Evolutionary conservation across 2,113 vertebrate species (phyloP).

Genomic region (Petrocephalus microphthalmus): DNA sequence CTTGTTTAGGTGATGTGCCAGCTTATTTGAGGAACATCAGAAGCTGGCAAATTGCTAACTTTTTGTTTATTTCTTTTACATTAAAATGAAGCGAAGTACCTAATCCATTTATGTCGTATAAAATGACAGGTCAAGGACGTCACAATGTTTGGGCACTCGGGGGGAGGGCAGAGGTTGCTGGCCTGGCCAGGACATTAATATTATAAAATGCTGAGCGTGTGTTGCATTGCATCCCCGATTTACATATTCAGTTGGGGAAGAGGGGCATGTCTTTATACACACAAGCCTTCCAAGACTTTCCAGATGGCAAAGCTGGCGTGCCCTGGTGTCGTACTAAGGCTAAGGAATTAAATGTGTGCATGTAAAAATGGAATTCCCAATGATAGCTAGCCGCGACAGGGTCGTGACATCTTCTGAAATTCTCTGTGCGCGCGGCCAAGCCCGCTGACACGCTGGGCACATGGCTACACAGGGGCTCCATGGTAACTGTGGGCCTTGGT

Average conservation of each 20-base stretch:
- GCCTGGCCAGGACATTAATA: background rate
- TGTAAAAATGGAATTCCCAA: background rate
- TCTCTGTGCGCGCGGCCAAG: background rate
- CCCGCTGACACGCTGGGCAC: background rate
- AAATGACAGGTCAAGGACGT: background rate
- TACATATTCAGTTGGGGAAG: background rate
- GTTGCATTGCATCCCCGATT: background rate
- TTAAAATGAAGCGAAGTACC: background rate
- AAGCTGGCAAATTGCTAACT: background rate
- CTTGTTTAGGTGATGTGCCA: background rate
- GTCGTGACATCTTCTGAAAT: constrained; percentile 3
- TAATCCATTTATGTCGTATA: background rate
- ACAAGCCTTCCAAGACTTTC: background rate
- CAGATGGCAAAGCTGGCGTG: background rate
- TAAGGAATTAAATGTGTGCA: background rate
- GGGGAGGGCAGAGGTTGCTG: background rate
- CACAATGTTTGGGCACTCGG: background rate
- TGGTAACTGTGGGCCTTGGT: background rate
- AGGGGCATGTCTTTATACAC: background rate
- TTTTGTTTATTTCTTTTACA: background rate
- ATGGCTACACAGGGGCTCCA: background rate
- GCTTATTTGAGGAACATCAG: background rate
- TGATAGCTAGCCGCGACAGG: background rate
- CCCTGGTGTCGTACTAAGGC: background rate
- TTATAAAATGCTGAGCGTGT: background rate